These are phyloP conservation scores for Erebia epiphron DNA, from an alignment of 2,888 invertebrate species.

Conservation along the genomic window DNA sequence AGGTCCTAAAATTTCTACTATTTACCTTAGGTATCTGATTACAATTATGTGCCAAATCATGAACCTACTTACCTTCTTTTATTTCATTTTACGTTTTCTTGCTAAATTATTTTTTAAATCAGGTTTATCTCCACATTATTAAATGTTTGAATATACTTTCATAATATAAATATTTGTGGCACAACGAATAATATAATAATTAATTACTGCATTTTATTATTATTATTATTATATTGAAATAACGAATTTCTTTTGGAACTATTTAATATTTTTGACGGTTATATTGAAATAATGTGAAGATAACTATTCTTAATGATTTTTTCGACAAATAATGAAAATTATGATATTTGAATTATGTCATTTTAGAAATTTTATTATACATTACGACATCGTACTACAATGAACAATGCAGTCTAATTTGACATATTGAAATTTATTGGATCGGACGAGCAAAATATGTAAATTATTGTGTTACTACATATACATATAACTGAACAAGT, in stretches of 20 bases:
- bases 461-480: constrained; percentile 2
- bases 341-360: background rate
- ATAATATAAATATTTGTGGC: constrained; percentile 33
- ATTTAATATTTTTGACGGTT: constrained; percentile 69
- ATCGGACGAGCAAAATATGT: constrained; percentile 6
- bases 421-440: background rate
- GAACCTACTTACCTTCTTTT: background rate
- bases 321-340: constrained; percentile 1
- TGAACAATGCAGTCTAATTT: background rate
- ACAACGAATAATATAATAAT: constrained; percentile 40
- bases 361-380: background rate
- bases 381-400: background rate
- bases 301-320: constrained; percentile 8
- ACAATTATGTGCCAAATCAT: constrained; percentile 38
- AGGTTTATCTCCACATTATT: constrained; percentile 30
- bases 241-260: constrained; percentile 45
- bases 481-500: background rate
- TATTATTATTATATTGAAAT: constrained; percentile 35
- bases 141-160: constrained; percentile 18
- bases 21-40: constrained; percentile 23
- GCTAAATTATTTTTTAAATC: constrained; percentile 2
- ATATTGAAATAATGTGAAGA: constrained; percentile 39
- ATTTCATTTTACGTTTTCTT: background rate
- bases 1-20: constrained; percentile 34
- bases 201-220: background rate